Conservation (phyloP, 2,888 invertebrate genomes). For the Sinelater perroti region DNA sequence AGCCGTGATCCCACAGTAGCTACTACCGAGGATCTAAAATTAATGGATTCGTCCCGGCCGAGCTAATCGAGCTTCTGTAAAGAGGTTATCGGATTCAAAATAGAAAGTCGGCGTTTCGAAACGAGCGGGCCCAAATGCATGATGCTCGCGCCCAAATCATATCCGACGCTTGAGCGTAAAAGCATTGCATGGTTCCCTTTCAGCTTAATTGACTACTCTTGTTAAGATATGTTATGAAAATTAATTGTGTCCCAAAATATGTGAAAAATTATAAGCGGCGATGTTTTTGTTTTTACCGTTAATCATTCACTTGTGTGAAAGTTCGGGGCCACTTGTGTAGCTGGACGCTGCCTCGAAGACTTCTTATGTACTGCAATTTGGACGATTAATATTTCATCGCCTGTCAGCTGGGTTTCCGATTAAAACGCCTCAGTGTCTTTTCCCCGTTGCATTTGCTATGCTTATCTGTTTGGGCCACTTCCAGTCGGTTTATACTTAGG, state of each 20-base stretch:
- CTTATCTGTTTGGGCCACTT: too few species aligned
- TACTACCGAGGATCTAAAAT: conserved; percentile 35
- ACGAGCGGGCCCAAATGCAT: conserved; percentile 18
- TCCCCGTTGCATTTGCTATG: too few species aligned
- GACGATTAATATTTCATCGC: too few species aligned
- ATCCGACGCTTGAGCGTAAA: conserved; percentile 26
- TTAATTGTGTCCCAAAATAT: conserved; percentile 25
- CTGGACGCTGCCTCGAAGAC: not conserved
- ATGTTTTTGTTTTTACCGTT: conserved; percentile 5
- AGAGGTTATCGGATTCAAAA: conserved; percentile 19
- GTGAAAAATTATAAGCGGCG: conserved; percentile 14
- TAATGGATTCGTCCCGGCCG: conserved; percentile 25
- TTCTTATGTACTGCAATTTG: too few species aligned
- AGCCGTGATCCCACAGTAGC: conserved; percentile 29
- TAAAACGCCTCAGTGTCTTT: too few species aligned
- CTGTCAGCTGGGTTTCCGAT: too few species aligned
- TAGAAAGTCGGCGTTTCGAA: conserved; percentile 19
- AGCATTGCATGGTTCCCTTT: conserved; percentile 28
- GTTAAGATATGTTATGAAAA: conserved; percentile 29
- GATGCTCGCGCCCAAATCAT: conserved; percentile 17
- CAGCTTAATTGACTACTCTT: conserved; percentile 36
- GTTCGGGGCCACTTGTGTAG: not conserved
- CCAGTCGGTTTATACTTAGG: too few species aligned
- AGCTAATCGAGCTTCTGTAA: conserved; percentile 26
- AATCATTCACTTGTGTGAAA: conserved; percentile 18